A percentile compares a stretch with the other conserved stretches of the same genome.
phyloP scores from a whole-genome alignment of 2,797 vertebrate genomes.

The Atherinosoma microstoma region DNA sequence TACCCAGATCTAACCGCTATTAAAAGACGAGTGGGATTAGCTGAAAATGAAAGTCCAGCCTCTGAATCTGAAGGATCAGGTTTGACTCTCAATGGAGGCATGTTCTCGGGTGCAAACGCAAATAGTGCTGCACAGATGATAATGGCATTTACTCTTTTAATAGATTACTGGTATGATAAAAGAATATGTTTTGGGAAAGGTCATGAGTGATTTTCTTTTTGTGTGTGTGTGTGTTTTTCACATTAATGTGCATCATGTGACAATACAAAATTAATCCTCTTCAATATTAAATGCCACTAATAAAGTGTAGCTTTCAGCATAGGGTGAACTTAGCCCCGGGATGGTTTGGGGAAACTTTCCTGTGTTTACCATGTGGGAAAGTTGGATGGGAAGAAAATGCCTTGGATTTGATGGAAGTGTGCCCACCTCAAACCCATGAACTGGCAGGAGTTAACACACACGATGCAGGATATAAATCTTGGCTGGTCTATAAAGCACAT shows the following conservation, averaged over 20 bases:
- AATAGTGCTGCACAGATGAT: background rate
- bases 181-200: background rate
- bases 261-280: conserved; percentile 24
- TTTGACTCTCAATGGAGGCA: background rate
- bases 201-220: background rate
- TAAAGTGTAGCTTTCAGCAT: conserved; percentile 49
- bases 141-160: background rate
- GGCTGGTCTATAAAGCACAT: conserved; percentile 24
- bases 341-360: conserved; percentile 50
- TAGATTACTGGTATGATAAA: background rate
- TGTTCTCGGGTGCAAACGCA: background rate
- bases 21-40: background rate
- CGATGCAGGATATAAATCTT: conserved; percentile 40
- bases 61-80: background rate
- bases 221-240: background rate
- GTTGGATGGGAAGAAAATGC: conserved; percentile 44
- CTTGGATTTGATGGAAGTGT: conserved; percentile 53
- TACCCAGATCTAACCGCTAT: background rate
- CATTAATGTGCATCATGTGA: conserved; percentile 19
- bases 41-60: background rate
- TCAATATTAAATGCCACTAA: conserved; percentile 17
- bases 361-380: conserved; percentile 59
- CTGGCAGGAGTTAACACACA: conserved; percentile 39
- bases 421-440: conserved; percentile 43
- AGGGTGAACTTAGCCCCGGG: conserved; percentile 8